phyloP scores from a whole-genome alignment of 2,888 invertebrate species.

The Chydorus sphaericus region DNA sequence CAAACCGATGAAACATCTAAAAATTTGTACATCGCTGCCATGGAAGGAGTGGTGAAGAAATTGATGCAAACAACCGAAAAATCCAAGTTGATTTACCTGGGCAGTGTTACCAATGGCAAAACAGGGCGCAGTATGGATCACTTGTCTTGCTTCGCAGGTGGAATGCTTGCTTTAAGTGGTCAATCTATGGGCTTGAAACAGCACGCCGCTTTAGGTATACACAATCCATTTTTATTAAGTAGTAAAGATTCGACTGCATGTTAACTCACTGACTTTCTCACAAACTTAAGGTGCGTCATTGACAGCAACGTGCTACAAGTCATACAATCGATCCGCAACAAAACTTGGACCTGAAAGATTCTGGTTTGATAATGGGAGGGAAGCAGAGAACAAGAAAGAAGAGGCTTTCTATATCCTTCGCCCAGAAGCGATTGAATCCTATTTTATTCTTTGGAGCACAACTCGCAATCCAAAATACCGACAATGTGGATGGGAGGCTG shows the following conservation, averaged over 20 bases:
- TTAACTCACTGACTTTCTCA: no score
- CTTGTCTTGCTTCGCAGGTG: conserved; percentile 89
- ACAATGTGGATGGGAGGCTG: conserved; percentile 99
- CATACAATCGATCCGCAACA: conserved; percentile 75
- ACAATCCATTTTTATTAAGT: no score
- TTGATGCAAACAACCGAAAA: conserved; percentile 51
- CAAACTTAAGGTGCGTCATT: conserved; percentile 77
- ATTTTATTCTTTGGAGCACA: conserved; percentile 91
- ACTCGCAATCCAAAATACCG: conserved; percentile 93
- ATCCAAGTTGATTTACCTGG: conserved; percentile 63
- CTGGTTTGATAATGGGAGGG: conserved; percentile 64
- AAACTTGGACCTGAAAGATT: conserved; percentile 50
- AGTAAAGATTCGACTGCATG: no score
- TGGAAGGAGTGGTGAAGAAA: conserved; percentile 60
- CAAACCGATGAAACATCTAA: conserved; percentile 66
- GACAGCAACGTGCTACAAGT: conserved; percentile 93
- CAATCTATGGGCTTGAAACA: conserved; percentile 54
- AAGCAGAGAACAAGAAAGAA: conserved; percentile 79
- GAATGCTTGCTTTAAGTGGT: conserved; percentile 82
- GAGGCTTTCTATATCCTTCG: conserved; percentile 90
- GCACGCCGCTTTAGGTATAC: no score
- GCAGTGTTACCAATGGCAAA: conserved; percentile 79
- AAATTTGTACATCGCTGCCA: conserved; percentile 86
- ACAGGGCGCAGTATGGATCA: conserved; percentile 98
- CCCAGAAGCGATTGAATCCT: conserved; percentile 92